These are phyloP conservation scores for Nezara viridula DNA, from an alignment of 2,888 invertebrate species.

Conservation along the genomic window DNA sequence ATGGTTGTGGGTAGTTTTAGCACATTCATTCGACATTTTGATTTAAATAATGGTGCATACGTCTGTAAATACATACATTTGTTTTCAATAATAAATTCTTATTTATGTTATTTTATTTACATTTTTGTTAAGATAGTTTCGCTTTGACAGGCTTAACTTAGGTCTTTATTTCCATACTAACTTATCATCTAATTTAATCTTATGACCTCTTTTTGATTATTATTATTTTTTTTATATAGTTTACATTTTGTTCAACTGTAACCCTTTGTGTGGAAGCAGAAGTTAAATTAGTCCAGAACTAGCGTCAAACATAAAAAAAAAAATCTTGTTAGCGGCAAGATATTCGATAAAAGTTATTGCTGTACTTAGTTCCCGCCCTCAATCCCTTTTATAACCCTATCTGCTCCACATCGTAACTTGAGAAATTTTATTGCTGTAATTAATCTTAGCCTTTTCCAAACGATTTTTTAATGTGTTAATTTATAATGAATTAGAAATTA, in stretches of 20 bases:
- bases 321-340: neutral
- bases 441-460: neutral
- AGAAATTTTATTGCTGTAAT: slow-evolving; percentile 13
- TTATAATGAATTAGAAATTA: neutral
- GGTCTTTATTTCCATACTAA: neutral
- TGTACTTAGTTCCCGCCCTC: neutral
- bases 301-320: neutral
- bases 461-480: neutral
- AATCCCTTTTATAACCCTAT: slow-evolving; percentile 1
- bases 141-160: too few species aligned
- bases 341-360: slow-evolving; percentile 26
- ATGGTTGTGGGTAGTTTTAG: too few species aligned
- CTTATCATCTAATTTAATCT: neutral
- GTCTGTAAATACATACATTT: too few species aligned
- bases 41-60: too few species aligned
- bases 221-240: neutral
- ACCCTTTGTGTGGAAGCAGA: neutral
- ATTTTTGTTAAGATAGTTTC: too few species aligned
- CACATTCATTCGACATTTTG: too few species aligned
- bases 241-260: neutral
- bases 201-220: neutral
- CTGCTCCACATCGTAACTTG: slow-evolving; percentile 5
- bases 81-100: too few species aligned
- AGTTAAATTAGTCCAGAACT: neutral
- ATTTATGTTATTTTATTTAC: too few species aligned